These are phyloP conservation scores for Magallana ariakensis DNA, from an alignment of 1,140 invertebrate species.

Conservation along the genomic window DNA sequence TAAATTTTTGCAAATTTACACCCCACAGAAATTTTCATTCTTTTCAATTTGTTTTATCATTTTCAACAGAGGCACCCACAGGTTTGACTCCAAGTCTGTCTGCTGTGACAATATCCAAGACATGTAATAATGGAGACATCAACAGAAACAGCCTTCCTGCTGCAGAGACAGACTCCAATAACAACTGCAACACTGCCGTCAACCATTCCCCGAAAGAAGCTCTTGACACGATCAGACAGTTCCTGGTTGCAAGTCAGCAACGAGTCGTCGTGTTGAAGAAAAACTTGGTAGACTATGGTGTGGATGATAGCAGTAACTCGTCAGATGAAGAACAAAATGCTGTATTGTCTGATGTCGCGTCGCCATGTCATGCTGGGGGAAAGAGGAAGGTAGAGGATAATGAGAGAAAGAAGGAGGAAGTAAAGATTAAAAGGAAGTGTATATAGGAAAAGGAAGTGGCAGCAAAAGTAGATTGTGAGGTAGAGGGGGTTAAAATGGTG, in stretches of 20 bases:
- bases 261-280: neutral
- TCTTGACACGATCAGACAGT: neutral
- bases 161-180: neutral
- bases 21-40: too few relatives aligned
- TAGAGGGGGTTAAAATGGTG: neutral
- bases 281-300: conserved; percentile 25
- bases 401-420: neutral
- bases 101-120: neutral
- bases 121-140: neutral
- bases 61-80: neutral
- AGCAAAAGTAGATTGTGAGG: neutral
- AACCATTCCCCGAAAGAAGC: neutral
- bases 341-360: neutral
- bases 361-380: neutral
- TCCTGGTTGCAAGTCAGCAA: neutral
- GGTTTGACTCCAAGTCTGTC: neutral
- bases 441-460: neutral
- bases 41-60: neutral
- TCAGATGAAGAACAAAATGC: neutral
- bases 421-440: neutral
- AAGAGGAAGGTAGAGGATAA: neutral
- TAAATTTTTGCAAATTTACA: too few relatives aligned
- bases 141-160: neutral
- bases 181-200: neutral
- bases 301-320: neutral